Base-by-base conservation (phyloP, 2,113 vertebrate genomes). In the Urocitellus parryii region DNA sequence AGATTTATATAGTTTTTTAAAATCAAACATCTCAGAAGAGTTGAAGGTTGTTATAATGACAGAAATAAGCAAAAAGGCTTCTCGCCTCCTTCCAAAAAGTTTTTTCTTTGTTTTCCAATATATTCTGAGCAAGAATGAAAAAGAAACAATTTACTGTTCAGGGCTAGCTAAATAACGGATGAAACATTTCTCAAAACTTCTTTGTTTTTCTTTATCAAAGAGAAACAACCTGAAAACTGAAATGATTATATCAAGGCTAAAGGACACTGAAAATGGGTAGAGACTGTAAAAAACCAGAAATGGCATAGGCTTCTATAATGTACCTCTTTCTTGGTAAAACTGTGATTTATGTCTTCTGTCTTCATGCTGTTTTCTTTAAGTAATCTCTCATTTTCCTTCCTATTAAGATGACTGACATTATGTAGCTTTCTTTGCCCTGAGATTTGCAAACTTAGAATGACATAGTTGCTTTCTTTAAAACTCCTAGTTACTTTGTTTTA, bases 401-500 rank as follows among this genome's bases (percentile, higher is more conserved):
- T 58, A 80, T 82, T 92, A 89, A 86, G 63, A 73, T 85, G 58
- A 89, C 32, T 51, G 81, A n/a, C 45, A 94, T 56, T 53, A 53
- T n/a, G 58, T 20, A 61, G 78, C 32, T 56, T 94, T 85, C 85
- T 90, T 29, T 74, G 70, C 9, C 39, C 76, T 67, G 12, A 65
- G 37, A 91, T 92, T 29, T 81, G 42, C 45, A 65, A 81, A 95
- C 29, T 85, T 42, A 89, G 85, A 92, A 72, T 61, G 13, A 79
- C 14, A 90, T 1, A 74, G 24, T 39, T 86, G 51, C 67, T 93
- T 95, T 88, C 86, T 88, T 79, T 17, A 27, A 80, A 91, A 84
- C 56, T 88, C 42, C 65, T 7, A 58, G 77, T 70, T 34, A 80
- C 48, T 77, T 34, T 78, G 37, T 34, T 91, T 80, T 88, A 29